Evolutionary conservation across 2,797 vertebrate genomes (phyloP), one percentile per base, ranked within the genome.

Genomic region (Microctenopoma lineatum): DNA sequence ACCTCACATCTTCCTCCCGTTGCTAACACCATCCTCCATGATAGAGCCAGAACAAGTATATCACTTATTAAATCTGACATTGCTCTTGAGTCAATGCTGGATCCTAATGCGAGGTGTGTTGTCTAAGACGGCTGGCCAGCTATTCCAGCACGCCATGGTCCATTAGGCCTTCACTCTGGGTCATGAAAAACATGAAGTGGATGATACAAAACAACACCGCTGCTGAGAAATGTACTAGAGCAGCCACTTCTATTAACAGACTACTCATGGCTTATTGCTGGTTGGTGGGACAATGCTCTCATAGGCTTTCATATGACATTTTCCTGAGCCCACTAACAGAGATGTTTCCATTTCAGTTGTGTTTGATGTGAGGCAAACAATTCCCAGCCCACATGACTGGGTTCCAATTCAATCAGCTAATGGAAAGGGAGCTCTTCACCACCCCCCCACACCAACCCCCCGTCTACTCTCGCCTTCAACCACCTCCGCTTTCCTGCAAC

Each of bases 321-420:
- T 82, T 75, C 50, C 59, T 44, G 50, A 73, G 42, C 36, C 13
- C 42, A 48, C 71, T 42, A 61, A 86, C 70, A 39, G 50, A 79
- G 57, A 59, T 81, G 83, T 80, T 88, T 84, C 84, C 77, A 78
- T 84, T 77, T 85, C 59, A 29, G 57, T 60, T 73, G 62, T 57
- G 52, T 81, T 84, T 75, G 66, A 79, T 85, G 75, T 63, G 60
- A 81, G 57, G 65, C 68, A 66, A 85, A 87, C 84, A 84, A 86
- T 59, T 69, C 79, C 59, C 77, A 71, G 76, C 81, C 73, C 75
- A 80, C 62, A 80, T 65, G 83, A 87, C 75, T 68, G 69, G 81
- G 64, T 75, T 92, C 81, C 75, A 88, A 90, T 87, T 94, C 93
- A 94, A 93, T 93, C 91, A 88, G 88, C 91, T 94, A 94, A 94